phyloP scores from a whole-genome alignment of 2,113 vertebrate species.

The Cyanoderma ruficeps region DNA sequence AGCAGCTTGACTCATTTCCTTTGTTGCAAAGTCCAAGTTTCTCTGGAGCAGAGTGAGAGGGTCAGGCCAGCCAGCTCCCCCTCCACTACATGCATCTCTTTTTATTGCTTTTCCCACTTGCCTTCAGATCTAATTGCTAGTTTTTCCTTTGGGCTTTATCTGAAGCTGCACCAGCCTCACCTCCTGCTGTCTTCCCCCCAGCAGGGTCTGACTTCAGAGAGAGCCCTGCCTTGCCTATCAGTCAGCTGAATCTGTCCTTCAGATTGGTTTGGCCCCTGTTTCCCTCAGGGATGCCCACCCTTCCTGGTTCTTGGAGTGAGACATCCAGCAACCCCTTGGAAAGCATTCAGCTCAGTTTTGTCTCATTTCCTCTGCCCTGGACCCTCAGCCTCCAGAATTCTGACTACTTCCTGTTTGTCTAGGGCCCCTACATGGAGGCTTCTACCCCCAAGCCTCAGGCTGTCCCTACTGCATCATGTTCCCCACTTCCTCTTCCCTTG shows the following conservation, averaged over 20 bases:
- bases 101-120: background rate
- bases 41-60: background rate
- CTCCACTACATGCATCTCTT: background rate
- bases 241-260: background rate
- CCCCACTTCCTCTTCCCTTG: background rate
- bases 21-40: background rate
- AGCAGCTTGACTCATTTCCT: slow-evolving; percentile 4
- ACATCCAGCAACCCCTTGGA: background rate
- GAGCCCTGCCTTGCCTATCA: background rate
- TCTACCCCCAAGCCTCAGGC: background rate
- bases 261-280: background rate
- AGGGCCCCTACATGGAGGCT: background rate
- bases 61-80: background rate
- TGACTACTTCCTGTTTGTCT: background rate
- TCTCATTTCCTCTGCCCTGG: background rate
- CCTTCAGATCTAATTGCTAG: background rate
- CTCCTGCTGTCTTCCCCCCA: background rate
- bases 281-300: background rate
- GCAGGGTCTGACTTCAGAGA: background rate
- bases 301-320: background rate
- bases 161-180: background rate
- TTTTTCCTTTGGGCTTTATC: background rate
- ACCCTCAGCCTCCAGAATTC: background rate
- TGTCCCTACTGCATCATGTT: background rate
- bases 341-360: background rate